These are phyloP conservation scores for Drosophila kuntzei DNA, from an alignment of 2,888 invertebrate genomes.

Conservation along the genomic window DNA sequence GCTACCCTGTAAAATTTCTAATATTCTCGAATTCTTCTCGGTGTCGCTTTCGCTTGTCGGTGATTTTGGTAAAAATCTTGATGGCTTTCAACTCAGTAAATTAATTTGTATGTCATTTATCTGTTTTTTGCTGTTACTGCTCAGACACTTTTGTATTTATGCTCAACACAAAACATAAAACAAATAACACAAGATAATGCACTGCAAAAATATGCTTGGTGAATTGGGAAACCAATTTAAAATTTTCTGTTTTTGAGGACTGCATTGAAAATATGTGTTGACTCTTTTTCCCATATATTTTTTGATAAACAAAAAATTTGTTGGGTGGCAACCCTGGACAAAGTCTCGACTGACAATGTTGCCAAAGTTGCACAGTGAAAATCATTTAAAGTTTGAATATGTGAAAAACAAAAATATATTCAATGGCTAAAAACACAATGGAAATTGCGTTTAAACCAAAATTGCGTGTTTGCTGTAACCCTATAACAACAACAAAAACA, in stretches of 20 bases:
- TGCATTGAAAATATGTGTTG: background rate
- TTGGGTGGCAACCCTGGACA: conserved; percentile 9
- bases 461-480: conserved; percentile 61
- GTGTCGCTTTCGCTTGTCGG: conserved; percentile 8
- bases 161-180: background rate
- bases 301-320: conserved; percentile 53
- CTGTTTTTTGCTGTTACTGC: too few relatives aligned
- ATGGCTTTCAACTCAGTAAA: conserved; percentile 66
- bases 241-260: background rate
- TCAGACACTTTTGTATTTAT: background rate
- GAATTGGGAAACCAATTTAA: background rate
- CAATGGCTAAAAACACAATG: conserved; percentile 44
- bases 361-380: conserved; percentile 49
- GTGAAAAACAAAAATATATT: conserved; percentile 18
- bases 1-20: background rate
- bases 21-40: background rate
- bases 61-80: conserved; percentile 33
- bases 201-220: too few relatives aligned
- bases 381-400: conserved; percentile 58
- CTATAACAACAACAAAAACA: conserved; percentile 29
- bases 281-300: background rate
- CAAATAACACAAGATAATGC: too few relatives aligned
- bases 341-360: conserved; percentile 24
- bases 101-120: conserved; percentile 61
- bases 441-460: conserved; percentile 43